Percentiles rank a stretch among this genome's conserved stretches.
These are phyloP conservation scores for Psilopogon haemacephalus DNA, from an alignment of 2,113 vertebrate genomes.

Conservation along the genomic window DNA sequence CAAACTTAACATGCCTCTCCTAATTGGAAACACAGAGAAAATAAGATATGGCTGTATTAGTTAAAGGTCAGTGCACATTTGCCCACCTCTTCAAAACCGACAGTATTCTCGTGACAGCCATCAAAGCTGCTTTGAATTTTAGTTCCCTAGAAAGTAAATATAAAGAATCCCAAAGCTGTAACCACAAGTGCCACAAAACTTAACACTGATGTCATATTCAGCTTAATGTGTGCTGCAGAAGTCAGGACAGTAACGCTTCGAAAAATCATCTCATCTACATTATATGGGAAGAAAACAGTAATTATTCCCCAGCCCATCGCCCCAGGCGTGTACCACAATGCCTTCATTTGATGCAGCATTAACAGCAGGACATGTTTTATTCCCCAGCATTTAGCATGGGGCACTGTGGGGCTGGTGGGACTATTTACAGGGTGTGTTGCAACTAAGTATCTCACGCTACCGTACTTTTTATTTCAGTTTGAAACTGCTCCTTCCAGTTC, in stretches of 20 bases:
- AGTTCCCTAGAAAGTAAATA: conserved; percentile 72
- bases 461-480: neutral
- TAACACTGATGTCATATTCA: conserved; percentile 12
- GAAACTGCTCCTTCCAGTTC: neutral
- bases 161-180: conserved; percentile 46
- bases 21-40: conserved; percentile 57
- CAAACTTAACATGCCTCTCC: neutral
- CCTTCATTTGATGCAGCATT: neutral
- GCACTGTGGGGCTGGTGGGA: neutral
- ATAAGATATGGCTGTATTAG: conserved; percentile 10
- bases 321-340: neutral
- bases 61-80: conserved; percentile 48
- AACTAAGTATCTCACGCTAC: neutral
- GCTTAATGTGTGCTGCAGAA: conserved; percentile 26
- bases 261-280: neutral
- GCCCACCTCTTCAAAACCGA: conserved; percentile 50
- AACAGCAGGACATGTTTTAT: neutral
- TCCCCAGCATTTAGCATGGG: neutral
- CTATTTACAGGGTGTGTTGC: neutral
- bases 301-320: neutral
- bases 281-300: neutral
- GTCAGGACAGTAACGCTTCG: neutral
- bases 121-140: conserved; percentile 69
- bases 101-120: conserved; percentile 48
- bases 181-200: conserved; percentile 62